Percentiles rank a stretch among this genome's conserved stretches.
Conservation (phyloP, 1,140 invertebrate genomes). For the Nomia melanderi region DNA sequence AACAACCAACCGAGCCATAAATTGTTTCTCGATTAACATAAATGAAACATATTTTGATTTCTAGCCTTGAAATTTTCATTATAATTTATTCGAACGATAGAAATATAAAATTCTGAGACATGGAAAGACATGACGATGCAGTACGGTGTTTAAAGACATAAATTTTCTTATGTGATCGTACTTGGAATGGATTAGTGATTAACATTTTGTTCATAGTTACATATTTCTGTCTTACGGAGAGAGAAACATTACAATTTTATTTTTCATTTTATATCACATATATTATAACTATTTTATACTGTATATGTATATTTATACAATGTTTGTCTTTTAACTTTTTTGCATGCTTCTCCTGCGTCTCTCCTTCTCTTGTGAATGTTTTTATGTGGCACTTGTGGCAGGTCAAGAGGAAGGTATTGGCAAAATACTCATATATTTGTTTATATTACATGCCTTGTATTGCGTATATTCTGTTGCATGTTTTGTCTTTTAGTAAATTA, state of each 20-base stretch:
- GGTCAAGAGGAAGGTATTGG: slow-evolving; percentile 84
- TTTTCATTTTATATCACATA: slow-evolving; percentile 53
- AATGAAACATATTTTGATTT: slow-evolving; percentile 11
- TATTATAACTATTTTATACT: slow-evolving; percentile 67
- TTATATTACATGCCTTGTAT: slow-evolving; percentile 65
- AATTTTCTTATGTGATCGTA: slow-evolving; percentile 18
- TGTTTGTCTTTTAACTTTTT: slow-evolving; percentile 82
- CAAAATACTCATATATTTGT: slow-evolving; percentile 75
- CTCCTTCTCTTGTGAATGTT: slow-evolving; percentile 83
- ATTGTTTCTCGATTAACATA: slow-evolving; percentile 12
- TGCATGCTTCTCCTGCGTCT: slow-evolving; percentile 82
- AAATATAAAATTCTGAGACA: neutral
- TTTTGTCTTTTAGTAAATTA: slow-evolving; percentile 12
- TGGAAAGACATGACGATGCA: neutral
- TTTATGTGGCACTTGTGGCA: slow-evolving; percentile 83
- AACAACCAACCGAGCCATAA: neutral
- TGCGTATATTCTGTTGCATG: slow-evolving; percentile 33
- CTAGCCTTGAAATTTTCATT: neutral
- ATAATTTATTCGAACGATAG: neutral
- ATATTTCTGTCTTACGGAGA: neutral
- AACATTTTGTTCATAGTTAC: slow-evolving; percentile 36
- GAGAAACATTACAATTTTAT: slow-evolving; percentile 10
- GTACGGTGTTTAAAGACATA: slow-evolving; percentile 2
- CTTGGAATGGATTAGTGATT: slow-evolving; percentile 19
- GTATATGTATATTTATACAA: slow-evolving; percentile 74